Conservation (phyloP, 1,140 invertebrate species). For the Chymomyza costata region DNA sequence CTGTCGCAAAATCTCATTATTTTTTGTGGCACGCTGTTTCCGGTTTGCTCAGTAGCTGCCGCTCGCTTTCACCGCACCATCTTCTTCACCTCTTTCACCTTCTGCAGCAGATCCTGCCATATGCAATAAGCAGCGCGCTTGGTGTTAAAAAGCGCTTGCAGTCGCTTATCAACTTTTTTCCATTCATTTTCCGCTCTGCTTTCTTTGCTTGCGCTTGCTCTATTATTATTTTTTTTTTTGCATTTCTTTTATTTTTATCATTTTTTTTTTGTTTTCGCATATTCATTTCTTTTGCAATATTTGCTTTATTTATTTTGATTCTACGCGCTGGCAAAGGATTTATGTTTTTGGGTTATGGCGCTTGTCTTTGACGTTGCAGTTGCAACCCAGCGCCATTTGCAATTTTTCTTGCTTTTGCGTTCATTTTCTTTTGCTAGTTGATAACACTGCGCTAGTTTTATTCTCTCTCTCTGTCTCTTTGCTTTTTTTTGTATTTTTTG, state of each 20-base stretch:
- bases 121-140: neutral
- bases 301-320: constrained; percentile 47
- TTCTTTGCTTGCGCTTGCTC: constrained; percentile 36
- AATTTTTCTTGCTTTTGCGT: constrained; percentile 21
- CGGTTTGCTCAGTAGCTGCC: constrained; percentile 5
- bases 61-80: constrained; percentile 7
- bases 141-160: constrained; percentile 41
- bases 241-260: constrained; percentile 56
- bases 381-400: constrained; percentile 2
- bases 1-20: constrained; percentile 40
- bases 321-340: constrained; percentile 39
- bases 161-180: constrained; percentile 60
- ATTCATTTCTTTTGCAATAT: constrained; percentile 50
- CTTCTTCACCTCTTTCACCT: constrained; percentile 11
- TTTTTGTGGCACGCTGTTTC: no score
- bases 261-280: constrained; percentile 24
- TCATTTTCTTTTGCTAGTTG: constrained; percentile 12
- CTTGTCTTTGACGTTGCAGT: constrained; percentile 45
- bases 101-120: neutral
- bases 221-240: constrained; percentile 42
- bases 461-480: neutral
- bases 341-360: constrained; percentile 64
- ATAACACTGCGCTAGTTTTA: constrained; percentile 33
- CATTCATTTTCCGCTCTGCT: constrained; percentile 29
- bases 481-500: no score